phyloP scores from a whole-genome alignment of 2,113 vertebrate species.

The Ifrita kowaldi region DNA sequence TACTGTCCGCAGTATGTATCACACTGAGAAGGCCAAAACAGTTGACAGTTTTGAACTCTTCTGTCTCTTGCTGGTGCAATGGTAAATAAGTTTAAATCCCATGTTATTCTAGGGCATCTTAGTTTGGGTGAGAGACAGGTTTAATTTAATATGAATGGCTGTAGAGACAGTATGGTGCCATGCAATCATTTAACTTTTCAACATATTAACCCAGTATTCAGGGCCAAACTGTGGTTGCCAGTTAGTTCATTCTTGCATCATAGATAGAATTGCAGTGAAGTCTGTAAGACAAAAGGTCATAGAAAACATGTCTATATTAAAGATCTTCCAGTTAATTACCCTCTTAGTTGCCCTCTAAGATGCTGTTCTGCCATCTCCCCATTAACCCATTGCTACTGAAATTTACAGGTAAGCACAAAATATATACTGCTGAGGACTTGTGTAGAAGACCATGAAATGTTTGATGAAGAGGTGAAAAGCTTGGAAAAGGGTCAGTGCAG shows the following conservation, averaged over 20 bases:
- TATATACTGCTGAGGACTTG: not conserved
- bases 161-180: not conserved
- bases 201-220: not conserved
- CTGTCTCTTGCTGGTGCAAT: not conserved
- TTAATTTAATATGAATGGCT: not conserved
- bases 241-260: not conserved
- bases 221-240: not conserved
- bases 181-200: not conserved
- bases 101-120: not conserved
- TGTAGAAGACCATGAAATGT: not conserved
- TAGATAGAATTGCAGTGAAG: not conserved
- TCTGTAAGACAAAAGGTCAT: not conserved
- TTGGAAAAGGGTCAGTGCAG: not conserved
- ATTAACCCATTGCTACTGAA: conserved; percentile 7
- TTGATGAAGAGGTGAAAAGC: not conserved
- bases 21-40: not conserved
- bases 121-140: not conserved
- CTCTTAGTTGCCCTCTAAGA: not conserved
- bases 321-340: conserved; percentile 12
- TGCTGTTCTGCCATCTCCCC: not conserved
- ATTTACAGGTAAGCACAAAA: not conserved
- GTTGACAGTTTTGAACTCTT: not conserved
- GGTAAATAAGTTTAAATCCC: not conserved
- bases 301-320: not conserved
- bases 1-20: not conserved